Evolutionary conservation across 2,113 vertebrate species (phyloP).

Genomic region (Okapia johnstoni): DNA sequence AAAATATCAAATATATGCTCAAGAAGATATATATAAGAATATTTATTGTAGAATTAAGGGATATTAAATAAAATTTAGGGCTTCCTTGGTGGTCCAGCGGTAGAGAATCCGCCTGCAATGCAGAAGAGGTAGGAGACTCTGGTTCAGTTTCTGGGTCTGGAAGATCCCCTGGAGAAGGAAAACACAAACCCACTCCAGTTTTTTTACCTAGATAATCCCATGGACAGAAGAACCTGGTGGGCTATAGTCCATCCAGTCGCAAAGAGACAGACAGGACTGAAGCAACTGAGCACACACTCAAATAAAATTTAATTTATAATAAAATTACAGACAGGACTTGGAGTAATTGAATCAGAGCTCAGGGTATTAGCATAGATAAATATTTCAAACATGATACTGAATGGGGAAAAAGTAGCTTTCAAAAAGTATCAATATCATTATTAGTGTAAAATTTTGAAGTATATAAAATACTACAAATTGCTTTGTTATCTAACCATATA

Average conservation of each 20-base stretch:
- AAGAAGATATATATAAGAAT: background rate
- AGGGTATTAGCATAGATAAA: background rate
- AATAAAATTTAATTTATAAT: background rate
- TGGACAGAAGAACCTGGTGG: background rate
- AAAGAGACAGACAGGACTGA: background rate
- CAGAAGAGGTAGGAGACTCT: background rate
- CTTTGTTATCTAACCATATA: background rate
- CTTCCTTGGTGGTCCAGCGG: fast-evolving
- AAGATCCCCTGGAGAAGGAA: background rate
- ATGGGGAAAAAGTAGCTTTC: background rate
- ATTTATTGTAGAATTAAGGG: background rate
- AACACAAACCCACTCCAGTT: background rate
- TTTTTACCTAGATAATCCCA: background rate
- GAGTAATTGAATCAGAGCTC: background rate
- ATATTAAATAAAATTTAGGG: background rate
- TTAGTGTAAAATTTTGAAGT: background rate
- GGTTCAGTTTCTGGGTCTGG: background rate
- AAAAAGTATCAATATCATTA: background rate
- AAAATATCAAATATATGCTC: background rate
- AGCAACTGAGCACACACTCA: background rate
- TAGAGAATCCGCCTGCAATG: background rate
- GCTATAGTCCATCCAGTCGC: fast-evolving
- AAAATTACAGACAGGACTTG: background rate
- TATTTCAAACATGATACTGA: background rate
- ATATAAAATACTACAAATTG: background rate